These are phyloP conservation scores for Antheraea pernyi DNA, from an alignment of 1,140 invertebrate genomes.

Conservation along the genomic window DNA sequence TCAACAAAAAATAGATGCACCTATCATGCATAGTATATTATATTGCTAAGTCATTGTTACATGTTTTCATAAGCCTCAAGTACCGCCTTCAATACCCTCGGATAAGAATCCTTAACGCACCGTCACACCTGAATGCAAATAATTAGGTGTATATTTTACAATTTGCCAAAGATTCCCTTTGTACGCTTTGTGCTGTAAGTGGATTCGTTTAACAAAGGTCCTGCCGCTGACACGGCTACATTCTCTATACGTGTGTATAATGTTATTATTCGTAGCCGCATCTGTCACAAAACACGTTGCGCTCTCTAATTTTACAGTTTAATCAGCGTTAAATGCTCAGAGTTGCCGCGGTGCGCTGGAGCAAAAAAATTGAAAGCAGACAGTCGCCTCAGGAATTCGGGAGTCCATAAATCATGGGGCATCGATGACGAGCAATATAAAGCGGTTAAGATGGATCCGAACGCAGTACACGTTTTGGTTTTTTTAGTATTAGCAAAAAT, in stretches of 20 bases:
- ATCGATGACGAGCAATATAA: slow-evolving; percentile 41
- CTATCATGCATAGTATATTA: not conserved
- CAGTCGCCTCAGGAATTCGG: slow-evolving; percentile 54
- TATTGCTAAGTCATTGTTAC: slow-evolving; percentile 28
- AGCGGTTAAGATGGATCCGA: slow-evolving; percentile 48
- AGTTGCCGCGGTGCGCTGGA: slow-evolving; percentile 43
- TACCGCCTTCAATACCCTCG: slow-evolving; percentile 49
- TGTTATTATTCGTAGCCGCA: slow-evolving; percentile 71
- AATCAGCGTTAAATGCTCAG: slow-evolving; percentile 77
- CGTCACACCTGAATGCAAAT: slow-evolving; percentile 62
- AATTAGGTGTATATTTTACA: slow-evolving; percentile 77
- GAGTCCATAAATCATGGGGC: slow-evolving; percentile 61
- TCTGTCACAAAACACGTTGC: slow-evolving; percentile 68
- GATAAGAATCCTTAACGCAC: slow-evolving; percentile 57
- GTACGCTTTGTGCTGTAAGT: slow-evolving; percentile 72
- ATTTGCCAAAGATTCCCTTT: slow-evolving; percentile 74
- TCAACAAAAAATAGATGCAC: slow-evolving; percentile 5
- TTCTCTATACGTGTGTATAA: slow-evolving; percentile 58
- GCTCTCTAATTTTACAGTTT: slow-evolving; percentile 77
- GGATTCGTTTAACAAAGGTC: slow-evolving; percentile 65
- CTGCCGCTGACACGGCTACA: slow-evolving; percentile 57
- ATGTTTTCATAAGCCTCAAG: slow-evolving; percentile 73
- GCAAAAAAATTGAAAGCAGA: slow-evolving; percentile 49
- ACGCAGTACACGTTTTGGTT: not conserved
- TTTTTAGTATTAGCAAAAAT: slow-evolving; percentile 8